These are phyloP conservation scores for Drosophila arawakana DNA, from an alignment of 1,140 invertebrate species.

Conservation along the genomic window DNA sequence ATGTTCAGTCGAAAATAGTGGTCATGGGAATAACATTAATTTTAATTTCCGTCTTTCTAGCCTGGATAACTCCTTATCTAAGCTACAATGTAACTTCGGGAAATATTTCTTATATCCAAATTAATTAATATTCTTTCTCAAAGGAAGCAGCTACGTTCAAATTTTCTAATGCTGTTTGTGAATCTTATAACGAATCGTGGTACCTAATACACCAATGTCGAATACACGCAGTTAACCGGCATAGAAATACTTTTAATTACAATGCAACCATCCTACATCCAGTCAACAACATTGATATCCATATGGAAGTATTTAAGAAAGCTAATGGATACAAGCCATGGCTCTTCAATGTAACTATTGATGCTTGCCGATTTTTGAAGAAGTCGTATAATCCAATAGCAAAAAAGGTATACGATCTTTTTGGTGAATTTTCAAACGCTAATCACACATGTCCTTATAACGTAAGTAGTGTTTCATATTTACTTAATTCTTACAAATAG, in stretches of 20 bases:
- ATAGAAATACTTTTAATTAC: conserved; percentile 12
- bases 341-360: background rate
- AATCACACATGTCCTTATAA: conserved; percentile 29
- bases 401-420: conserved; percentile 10
- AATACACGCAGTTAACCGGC: conserved; percentile 1
- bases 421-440: conserved; percentile 18
- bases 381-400: conserved; percentile 12
- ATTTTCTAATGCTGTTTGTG: conserved; percentile 29
- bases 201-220: conserved; percentile 13
- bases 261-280: conserved; percentile 18
- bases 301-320: background rate
- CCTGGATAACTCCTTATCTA: no score
- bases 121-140: background rate
- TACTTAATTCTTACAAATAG: background rate
- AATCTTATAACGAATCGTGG: conserved; percentile 33
- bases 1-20: no score
- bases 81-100: no score
- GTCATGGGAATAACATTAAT: no score
- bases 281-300: background rate
- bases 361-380: conserved; percentile 21
- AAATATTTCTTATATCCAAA: no score
- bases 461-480: conserved; percentile 11
- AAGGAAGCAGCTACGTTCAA: conserved; percentile 21
- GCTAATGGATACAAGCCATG: conserved; percentile 32
- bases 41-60: no score